Evolutionary conservation across 2,113 vertebrate species (phyloP), one percentile per base, ranked within the genome.

Genomic region (Colistium nudipinnis): DNA sequence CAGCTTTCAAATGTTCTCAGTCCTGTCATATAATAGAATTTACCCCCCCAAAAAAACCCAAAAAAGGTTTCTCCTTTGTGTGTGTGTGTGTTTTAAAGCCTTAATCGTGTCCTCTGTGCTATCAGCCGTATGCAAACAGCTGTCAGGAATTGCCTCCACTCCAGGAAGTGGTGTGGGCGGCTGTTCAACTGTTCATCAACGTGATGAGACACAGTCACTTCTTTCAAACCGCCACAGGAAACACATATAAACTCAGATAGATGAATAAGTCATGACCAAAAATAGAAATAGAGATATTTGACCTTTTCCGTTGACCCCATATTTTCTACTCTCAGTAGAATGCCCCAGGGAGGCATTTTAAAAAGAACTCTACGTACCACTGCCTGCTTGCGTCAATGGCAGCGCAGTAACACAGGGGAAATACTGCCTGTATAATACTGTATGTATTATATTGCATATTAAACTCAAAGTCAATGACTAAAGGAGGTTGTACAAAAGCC

Each of bases 101-200:
- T 1, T 12, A 31, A 31, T 31, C 30, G 30, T 31, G 14, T 41
- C 62, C 53, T 66, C 25, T 44, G 10, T 55, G 45, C 49, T 64
- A 76, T 79, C 72, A 56, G 78, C 33, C 43, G n/a, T 62, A 64
- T 73, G 62, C 64, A 62, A 74, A 64, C 51, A 36, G 27, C 3
- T 68, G 44, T 11, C 30, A 62, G 62, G 55, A 78, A 61, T 39
- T 31, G 48, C 27, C 20, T 19, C 28, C 69, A 54, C 69, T 80
- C 74, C 87, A 84, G 74, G 74, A 85, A 77, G 49, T 49, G 61
- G 35, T 30, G 8, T 1, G 17, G 61, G 22, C n/a, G 31, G 25
- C 11, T 63, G 38, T 71, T 65, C 39, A n/a, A n/a, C n/a, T n/a
- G n/a, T n/a, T n/a, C n/a, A n/a, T n/a, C n/a, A n/a, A n/a, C n/a